A percentile compares a stretch with the other conserved stretches of the same genome.
These are phyloP conservation scores for Pogonophryne albipinna DNA, from an alignment of 2,797 vertebrate genomes.

Conservation along the genomic window DNA sequence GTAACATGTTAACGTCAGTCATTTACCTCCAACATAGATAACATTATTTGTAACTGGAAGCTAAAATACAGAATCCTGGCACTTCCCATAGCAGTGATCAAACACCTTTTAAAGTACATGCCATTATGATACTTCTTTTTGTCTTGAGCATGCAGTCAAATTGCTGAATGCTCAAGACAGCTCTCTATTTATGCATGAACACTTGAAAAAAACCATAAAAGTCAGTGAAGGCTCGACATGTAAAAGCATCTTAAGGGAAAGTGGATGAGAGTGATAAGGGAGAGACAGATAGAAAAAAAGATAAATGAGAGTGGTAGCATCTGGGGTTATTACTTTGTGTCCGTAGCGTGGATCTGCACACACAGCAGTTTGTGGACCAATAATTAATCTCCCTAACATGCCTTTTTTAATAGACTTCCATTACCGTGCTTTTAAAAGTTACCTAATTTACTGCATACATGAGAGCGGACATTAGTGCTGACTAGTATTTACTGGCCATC, in stretches of 20 bases:
- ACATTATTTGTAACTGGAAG: neutral
- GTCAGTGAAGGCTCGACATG: neutral
- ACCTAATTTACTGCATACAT: slow-evolving; percentile 58
- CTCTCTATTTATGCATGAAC: neutral
- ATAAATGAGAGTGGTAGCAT: slow-evolving; percentile 52
- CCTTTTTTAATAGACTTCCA: slow-evolving; percentile 73
- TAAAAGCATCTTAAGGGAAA: slow-evolving; percentile 8
- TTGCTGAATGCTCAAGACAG: neutral
- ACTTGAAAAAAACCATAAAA: slow-evolving; percentile 4
- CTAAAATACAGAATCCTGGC: neutral
- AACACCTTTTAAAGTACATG: neutral
- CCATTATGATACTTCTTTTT: neutral
- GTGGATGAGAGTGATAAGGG: neutral
- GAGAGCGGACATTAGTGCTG: slow-evolving; percentile 63
- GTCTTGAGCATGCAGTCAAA: neutral
- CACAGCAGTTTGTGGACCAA: slow-evolving; percentile 60
- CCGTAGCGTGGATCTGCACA: slow-evolving; percentile 55
- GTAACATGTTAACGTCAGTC: neutral
- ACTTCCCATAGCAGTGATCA: neutral
- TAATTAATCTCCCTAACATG: slow-evolving; percentile 71
- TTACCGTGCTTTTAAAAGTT: slow-evolving; percentile 74
- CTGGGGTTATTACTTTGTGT: slow-evolving; percentile 44
- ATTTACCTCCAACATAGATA: neutral
- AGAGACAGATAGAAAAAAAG: slow-evolving; percentile 20
- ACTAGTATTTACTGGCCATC: slow-evolving; percentile 75